phyloP scores from a whole-genome alignment of 1,140 invertebrate genomes.

The Neodiprion pinetum region DNA sequence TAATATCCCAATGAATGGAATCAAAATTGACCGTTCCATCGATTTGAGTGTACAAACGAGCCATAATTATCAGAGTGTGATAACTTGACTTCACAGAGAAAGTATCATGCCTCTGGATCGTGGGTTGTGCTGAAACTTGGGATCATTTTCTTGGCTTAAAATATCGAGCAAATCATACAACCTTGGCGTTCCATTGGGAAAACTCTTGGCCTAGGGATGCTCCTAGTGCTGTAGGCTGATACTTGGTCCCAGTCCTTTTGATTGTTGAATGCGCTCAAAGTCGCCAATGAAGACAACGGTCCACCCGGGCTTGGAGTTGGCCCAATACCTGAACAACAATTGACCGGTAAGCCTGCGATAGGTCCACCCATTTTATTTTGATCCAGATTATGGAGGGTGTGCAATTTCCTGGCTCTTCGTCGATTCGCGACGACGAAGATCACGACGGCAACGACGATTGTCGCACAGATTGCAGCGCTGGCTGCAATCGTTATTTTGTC shows the following conservation, averaged over 20 bases:
- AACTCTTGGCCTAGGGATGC: constrained; percentile 84
- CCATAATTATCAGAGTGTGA: too few relatives aligned
- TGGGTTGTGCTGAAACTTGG: too few relatives aligned
- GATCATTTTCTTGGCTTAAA: too few relatives aligned
- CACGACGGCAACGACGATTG: constrained; percentile 86
- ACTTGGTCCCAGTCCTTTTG: constrained; percentile 94
- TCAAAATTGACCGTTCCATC: neutral
- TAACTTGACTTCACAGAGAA: too few relatives aligned
- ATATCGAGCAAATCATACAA: constrained; percentile 12
- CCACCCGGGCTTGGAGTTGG: constrained; percentile 78
- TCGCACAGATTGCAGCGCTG: constrained; percentile 91
- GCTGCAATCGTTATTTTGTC: constrained; percentile 94
- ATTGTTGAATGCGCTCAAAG: constrained; percentile 78
- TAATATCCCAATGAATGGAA: neutral
- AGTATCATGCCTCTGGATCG: too few relatives aligned
- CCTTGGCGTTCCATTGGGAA: constrained; percentile 76
- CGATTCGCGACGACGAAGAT: constrained; percentile 86
- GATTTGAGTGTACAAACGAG: neutral
- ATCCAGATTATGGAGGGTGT: constrained; percentile 72
- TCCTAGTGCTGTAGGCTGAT: constrained; percentile 88
- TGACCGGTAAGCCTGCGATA: constrained; percentile 73
- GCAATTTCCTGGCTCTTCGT: constrained; percentile 75
- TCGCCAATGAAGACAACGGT: constrained; percentile 83
- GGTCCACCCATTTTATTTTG: constrained; percentile 71
- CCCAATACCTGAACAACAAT: constrained; percentile 75